phyloP scores from a whole-genome alignment of 2,797 vertebrate species.

The Sternotherus odoratus region DNA sequence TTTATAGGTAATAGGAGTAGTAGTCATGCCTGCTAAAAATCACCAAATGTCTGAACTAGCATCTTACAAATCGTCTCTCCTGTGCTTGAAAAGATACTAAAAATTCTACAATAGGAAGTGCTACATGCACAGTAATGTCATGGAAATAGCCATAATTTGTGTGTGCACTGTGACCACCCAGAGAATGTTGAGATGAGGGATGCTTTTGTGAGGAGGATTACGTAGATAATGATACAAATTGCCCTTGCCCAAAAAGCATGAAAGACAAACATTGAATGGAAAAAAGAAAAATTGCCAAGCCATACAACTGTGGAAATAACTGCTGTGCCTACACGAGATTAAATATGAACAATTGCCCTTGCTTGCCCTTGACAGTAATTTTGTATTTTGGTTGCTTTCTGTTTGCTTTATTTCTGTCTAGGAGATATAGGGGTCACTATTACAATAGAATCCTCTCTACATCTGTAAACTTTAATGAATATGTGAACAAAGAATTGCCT shows the following conservation, averaged over 20 bases:
- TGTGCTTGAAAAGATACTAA: constrained; percentile 11
- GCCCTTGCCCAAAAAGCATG: constrained; percentile 34
- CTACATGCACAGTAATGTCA: background rate
- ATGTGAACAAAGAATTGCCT: background rate
- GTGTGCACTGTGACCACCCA: background rate
- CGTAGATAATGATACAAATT: background rate
- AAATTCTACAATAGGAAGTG: constrained; percentile 19
- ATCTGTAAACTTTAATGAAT: background rate
- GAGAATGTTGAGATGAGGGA: background rate
- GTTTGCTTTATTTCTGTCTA: constrained; percentile 41
- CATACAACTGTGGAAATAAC: constrained; percentile 49
- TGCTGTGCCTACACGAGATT: constrained; percentile 54
- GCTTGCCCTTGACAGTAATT: constrained; percentile 43
- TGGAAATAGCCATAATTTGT: background rate
- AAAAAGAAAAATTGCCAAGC: constrained; percentile 30
- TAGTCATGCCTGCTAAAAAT: background rate
- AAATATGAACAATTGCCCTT: constrained; percentile 26
- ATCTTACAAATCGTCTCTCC: background rate
- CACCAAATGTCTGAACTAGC: background rate
- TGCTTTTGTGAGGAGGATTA: background rate
- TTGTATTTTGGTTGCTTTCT: constrained; percentile 24
- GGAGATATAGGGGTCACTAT: background rate
- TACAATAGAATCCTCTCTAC: background rate
- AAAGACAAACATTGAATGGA: constrained; percentile 48
- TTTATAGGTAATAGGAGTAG: background rate